Percentiles rank a stretch among this genome's conserved stretches.
These are phyloP conservation scores for Panagrolaimus sp. DNA, from an alignment of 1,140 invertebrate genomes.

Conservation along the genomic window DNA sequence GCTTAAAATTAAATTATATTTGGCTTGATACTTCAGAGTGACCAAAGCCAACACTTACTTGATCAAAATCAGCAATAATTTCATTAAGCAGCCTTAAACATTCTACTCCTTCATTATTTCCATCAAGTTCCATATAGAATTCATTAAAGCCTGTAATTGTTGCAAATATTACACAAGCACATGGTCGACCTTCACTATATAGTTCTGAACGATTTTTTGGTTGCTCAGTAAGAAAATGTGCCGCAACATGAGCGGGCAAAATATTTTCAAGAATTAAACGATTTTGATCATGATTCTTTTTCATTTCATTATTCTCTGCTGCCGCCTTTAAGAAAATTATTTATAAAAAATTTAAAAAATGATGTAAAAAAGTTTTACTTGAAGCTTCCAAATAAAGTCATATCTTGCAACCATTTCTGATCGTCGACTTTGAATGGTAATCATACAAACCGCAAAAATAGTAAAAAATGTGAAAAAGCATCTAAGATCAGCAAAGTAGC, in stretches of 20 bases:
- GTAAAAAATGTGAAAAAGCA: constrained; percentile 47
- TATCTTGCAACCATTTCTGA: constrained; percentile 52
- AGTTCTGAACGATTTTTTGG: constrained; percentile 43
- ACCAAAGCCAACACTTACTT: constrained; percentile 64
- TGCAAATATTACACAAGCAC: constrained; percentile 84
- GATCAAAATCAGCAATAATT: constrained; percentile 92
- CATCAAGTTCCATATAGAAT: constrained; percentile 84
- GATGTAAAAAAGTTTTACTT: constrained; percentile 27
- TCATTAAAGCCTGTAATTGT: constrained; percentile 91
- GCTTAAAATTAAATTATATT: not conserved
- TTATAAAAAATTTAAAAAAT: no score
- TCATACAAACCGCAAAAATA: constrained; percentile 45
- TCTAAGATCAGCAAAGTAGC: constrained; percentile 33
- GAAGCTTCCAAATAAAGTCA: constrained; percentile 58
- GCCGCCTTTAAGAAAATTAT: constrained; percentile 44
- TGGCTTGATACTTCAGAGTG: no score
- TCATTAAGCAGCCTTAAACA: constrained; percentile 89
- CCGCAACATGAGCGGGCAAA: constrained; percentile 83
- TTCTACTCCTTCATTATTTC: constrained; percentile 85
- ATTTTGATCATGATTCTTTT: constrained; percentile 53
- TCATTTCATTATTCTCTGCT: constrained; percentile 56
- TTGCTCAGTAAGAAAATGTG: constrained; percentile 70
- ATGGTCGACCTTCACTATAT: constrained; percentile 72
- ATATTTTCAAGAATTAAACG: constrained; percentile 77
- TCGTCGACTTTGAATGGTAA: constrained; percentile 55